Evolutionary conservation across 2,113 vertebrate species (phyloP).

Genomic region (Carollia perspicillata): DNA sequence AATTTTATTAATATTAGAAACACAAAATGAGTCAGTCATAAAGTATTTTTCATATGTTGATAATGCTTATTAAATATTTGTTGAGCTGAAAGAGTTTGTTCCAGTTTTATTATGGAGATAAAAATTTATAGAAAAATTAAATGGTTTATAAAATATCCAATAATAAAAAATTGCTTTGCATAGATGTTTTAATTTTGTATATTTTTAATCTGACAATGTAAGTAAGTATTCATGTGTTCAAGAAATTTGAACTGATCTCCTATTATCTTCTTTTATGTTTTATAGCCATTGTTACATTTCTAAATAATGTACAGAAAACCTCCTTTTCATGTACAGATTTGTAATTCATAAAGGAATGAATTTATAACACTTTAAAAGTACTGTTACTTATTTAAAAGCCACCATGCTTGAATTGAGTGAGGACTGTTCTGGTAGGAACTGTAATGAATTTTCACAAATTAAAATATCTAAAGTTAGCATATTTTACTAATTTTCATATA

Average conservation of each 20-base stretch:
- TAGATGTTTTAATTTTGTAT: neutral
- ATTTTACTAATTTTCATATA: neutral
- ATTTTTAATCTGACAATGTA: neutral
- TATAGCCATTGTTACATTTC: neutral
- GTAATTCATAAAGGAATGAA: neutral
- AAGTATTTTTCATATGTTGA: neutral
- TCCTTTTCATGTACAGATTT: neutral
- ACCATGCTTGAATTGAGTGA: neutral
- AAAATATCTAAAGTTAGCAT: neutral
- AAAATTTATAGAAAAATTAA: neutral
- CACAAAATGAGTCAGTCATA: neutral
- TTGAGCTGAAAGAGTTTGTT: neutral
- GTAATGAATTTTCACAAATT: neutral
- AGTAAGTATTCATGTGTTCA: neutral
- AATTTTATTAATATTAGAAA: neutral
- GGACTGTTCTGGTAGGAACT: neutral
- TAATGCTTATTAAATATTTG: neutral
- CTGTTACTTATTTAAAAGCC: neutral
- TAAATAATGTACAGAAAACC: neutral
- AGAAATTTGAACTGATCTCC: neutral
- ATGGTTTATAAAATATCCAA: neutral
- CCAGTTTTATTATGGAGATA: neutral
- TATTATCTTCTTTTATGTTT: neutral
- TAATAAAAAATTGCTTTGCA: neutral
- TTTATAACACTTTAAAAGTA: constrained; percentile 11